Evolutionary conservation across 2,888 invertebrate species (phyloP).

Genomic region (Elaeidobius kamerunicus): DNA sequence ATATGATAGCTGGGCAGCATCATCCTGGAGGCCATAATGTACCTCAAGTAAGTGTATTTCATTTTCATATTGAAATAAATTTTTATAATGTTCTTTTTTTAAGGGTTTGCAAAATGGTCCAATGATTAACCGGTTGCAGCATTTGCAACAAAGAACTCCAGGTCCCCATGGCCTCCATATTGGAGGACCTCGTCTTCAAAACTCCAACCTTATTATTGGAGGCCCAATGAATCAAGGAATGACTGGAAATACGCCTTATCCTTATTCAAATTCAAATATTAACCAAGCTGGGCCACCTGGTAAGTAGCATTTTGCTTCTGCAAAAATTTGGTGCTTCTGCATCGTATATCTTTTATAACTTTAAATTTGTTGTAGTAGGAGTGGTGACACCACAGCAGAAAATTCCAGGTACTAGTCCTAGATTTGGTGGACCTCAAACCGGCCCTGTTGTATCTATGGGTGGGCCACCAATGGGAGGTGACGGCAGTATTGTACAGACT

Average conservation of each 20-base stretch:
- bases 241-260: conserved; percentile 50
- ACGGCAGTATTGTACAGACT: conserved; percentile 68
- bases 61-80: background rate
- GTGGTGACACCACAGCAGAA: conserved; percentile 57
- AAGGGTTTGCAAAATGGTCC: conserved; percentile 77
- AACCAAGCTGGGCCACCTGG: conserved; percentile 49
- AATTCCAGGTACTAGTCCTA: conserved; percentile 39
- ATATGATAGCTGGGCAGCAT: conserved; percentile 60
- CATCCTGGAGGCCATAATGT: conserved; percentile 43
- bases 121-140: conserved; percentile 55
- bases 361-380: conserved; percentile 38
- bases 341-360: background rate
- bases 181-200: conserved; percentile 59
- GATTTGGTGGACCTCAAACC: conserved; percentile 47
- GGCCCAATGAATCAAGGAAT: conserved; percentile 54
- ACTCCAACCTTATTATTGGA: conserved; percentile 52
- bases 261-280: conserved; percentile 58
- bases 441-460: conserved; percentile 52
- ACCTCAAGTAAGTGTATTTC: conserved; percentile 40
- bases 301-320: conserved; percentile 33
- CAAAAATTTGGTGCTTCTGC: background rate
- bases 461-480: conserved; percentile 50
- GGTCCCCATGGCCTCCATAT: conserved; percentile 49
- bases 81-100: conserved; percentile 34
- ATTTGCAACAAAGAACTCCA: conserved; percentile 51